These are phyloP conservation scores for Mythimna vitellina DNA, from an alignment of 2,888 invertebrate species.

Conservation along the genomic window DNA sequence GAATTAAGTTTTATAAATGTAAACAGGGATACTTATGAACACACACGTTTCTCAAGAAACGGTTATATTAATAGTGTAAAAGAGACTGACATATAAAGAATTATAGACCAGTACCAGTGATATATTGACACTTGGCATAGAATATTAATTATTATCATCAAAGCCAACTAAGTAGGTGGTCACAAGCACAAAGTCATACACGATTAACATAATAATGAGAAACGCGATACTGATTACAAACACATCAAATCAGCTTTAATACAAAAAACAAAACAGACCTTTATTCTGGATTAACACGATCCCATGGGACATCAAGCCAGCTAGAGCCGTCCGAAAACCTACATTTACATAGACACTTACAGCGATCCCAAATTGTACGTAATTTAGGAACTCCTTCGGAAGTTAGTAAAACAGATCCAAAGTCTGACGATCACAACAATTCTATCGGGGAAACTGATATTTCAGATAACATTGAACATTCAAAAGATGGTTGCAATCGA, in stretches of 20 bases:
- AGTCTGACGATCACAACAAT: constrained; percentile 22
- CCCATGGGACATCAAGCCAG: constrained; percentile 52
- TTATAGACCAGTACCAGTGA: constrained; percentile 2
- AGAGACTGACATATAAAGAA: not conserved
- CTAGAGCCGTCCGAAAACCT: constrained; percentile 53
- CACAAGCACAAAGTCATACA: not conserved
- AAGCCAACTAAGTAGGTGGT: not conserved
- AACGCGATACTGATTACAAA: constrained; percentile 12
- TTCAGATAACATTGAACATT: constrained; percentile 34
- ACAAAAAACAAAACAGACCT: constrained; percentile 50
- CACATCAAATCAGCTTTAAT: constrained; percentile 39
- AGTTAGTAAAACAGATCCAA: constrained; percentile 22
- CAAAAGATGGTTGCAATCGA: constrained; percentile 25
- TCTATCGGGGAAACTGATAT: constrained; percentile 8
- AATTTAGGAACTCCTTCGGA: constrained; percentile 44
- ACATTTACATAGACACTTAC: constrained; percentile 56
- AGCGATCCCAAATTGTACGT: constrained; percentile 56
- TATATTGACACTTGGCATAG: not conserved
- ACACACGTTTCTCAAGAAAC: not conserved
- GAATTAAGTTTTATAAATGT: constrained; percentile 25
- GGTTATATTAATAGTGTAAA: constrained; percentile 14
- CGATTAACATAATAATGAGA: not conserved
- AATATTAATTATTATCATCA: constrained; percentile 17
- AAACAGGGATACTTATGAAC: constrained; percentile 4
- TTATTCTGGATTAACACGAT: constrained; percentile 55